These are phyloP conservation scores for Cavia porcellus DNA, from an alignment of 2,113 vertebrate species.

Conservation along the genomic window DNA sequence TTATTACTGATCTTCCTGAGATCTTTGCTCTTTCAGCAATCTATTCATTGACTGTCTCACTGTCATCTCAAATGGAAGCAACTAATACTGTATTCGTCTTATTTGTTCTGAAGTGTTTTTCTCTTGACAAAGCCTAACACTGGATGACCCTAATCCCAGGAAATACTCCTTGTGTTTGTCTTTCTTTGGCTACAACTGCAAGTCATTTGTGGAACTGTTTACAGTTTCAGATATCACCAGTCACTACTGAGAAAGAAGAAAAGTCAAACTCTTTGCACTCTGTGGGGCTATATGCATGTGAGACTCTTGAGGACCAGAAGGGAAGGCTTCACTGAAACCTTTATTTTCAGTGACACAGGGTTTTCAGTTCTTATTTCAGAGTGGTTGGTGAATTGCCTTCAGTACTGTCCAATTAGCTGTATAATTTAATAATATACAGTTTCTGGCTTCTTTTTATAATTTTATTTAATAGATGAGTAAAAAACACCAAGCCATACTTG, in stretches of 20 bases:
- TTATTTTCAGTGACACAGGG: slow-evolving; percentile 3
- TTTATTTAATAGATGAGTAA: slow-evolving; percentile 49
- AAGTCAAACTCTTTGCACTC: slow-evolving; percentile 62
- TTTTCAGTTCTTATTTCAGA: slow-evolving; percentile 51
- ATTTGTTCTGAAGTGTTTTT: slow-evolving; percentile 56
- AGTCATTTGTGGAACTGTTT: slow-evolving; percentile 63
- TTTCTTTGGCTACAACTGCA: slow-evolving; percentile 63
- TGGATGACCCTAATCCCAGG: background rate
- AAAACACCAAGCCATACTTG: slow-evolving; percentile 28
- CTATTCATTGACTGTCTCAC: slow-evolving; percentile 43
- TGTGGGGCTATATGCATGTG: background rate
- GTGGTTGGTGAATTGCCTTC: slow-evolving; percentile 15
- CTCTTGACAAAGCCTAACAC: slow-evolving; percentile 63
- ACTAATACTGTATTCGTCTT: slow-evolving; percentile 9
- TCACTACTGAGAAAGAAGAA: slow-evolving; percentile 52
- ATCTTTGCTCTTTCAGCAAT: slow-evolving; percentile 46
- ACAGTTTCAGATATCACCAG: slow-evolving; percentile 52
- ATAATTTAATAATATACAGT: slow-evolving; percentile 52
- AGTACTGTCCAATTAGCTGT: background rate
- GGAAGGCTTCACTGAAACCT: background rate
- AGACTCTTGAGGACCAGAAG: slow-evolving; percentile 44
- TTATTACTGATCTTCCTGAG: slow-evolving; percentile 60
- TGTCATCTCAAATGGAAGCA: slow-evolving; percentile 59
- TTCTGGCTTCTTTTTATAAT: slow-evolving; percentile 50
- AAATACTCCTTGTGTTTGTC: slow-evolving; percentile 68